A percentile compares a stretch with the other conserved stretches of the same genome.
Conservation (phyloP, 2,888 invertebrate species). For the Diarsia brunnea region DNA sequence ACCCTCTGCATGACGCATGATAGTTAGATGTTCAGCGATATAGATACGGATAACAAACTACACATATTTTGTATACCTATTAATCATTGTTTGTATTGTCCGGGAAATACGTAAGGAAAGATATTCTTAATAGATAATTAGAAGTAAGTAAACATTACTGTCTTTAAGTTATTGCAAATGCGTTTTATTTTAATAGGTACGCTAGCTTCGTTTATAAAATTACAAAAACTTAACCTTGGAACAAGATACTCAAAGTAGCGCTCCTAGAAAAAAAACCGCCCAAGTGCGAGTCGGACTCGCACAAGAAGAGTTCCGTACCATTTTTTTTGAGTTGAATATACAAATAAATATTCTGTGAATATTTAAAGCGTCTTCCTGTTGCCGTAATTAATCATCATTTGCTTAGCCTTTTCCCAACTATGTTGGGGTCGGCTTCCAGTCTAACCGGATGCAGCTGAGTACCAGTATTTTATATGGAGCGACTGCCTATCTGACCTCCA, state of each 20-base stretch:
- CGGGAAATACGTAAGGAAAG: conserved; percentile 26
- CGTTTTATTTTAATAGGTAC: not conserved
- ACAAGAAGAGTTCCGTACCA: too few species aligned
- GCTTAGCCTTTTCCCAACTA: too few species aligned
- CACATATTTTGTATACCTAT: not conserved
- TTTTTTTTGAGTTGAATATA: too few species aligned
- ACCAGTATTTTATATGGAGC: too few species aligned
- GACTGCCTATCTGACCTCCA: too few species aligned
- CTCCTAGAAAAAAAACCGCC: too few species aligned
- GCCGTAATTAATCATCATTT: too few species aligned
- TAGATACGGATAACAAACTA: conserved; percentile 17
- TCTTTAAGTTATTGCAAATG: not conserved
- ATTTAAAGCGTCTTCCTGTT: too few species aligned
- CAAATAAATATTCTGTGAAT: too few species aligned
- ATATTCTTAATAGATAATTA: not conserved
- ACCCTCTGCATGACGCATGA: conserved; percentile 11
- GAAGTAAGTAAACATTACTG: not conserved
- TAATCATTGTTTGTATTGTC: conserved; percentile 23
- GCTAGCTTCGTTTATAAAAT: not conserved
- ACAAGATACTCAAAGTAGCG: not conserved
- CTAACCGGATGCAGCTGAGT: too few species aligned
- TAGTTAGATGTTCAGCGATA: not conserved
- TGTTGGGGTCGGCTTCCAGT: too few species aligned
- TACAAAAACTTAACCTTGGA: not conserved
- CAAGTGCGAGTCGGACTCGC: too few species aligned